Conservation (phyloP, 2,888 invertebrate species). For the Rotaria socialis region DNA sequence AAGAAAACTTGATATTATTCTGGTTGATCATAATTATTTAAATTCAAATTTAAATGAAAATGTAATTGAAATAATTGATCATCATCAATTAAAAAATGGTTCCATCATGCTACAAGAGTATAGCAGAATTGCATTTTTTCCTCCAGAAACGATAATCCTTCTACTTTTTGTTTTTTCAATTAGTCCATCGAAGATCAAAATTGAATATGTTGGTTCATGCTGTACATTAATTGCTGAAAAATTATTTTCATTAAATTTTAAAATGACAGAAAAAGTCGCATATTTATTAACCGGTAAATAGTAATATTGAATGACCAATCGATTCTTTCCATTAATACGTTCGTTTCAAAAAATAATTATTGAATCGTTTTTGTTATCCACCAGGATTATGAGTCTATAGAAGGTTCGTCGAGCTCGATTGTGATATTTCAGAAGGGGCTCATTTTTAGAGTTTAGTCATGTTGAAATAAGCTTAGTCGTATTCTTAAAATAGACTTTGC, state of each 20-base stretch:
- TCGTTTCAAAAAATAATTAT: not conserved
- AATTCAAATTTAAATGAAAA: not conserved
- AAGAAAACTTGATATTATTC: not conserved
- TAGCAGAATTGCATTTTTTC: not conserved
- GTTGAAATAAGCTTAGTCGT: too few species aligned
- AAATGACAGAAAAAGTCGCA: slow-evolving; percentile 57
- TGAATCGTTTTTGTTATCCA: not conserved
- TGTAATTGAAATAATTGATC: slow-evolving; percentile 12
- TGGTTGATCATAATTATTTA: slow-evolving; percentile 23
- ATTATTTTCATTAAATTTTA: slow-evolving; percentile 49
- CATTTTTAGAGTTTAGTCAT: too few species aligned
- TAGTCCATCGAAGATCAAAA: not conserved
- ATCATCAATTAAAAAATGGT: not conserved
- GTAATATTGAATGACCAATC: too few species aligned
- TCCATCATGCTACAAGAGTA: not conserved
- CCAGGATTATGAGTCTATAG: too few species aligned
- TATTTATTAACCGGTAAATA: slow-evolving; percentile 61
- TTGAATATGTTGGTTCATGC: slow-evolving; percentile 21
- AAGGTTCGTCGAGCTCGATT: too few species aligned
- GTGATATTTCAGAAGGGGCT: too few species aligned
- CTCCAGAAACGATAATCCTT: not conserved
- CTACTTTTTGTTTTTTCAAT: not conserved
- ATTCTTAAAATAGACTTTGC: too few species aligned
- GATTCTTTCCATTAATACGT: too few species aligned
- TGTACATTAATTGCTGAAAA: not conserved